A percentile compares a stretch with the other conserved stretches of the same genome.
phyloP scores from a whole-genome alignment of 2,888 invertebrate species.

The Cheilosia pagana region DNA sequence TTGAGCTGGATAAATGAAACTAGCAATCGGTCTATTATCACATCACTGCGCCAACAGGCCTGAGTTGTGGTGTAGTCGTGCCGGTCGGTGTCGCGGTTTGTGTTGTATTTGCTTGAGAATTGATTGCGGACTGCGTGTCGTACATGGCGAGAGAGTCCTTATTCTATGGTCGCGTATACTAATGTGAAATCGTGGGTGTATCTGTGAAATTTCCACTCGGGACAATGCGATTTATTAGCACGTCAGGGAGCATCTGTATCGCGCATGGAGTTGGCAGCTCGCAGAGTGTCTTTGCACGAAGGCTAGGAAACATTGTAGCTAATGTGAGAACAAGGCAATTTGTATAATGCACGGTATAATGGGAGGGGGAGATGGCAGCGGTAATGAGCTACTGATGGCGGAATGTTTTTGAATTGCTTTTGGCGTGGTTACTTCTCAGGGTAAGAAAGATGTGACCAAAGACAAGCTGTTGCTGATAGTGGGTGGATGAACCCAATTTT shows the following conservation, averaged over 20 bases:
- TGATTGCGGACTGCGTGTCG: slow-evolving; percentile 1
- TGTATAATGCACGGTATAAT: background rate
- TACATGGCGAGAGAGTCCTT: background rate
- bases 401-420: no score
- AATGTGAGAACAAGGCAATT: slow-evolving; percentile 36
- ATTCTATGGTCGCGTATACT: slow-evolving; percentile 3
- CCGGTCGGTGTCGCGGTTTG: slow-evolving; percentile 19
- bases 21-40: slow-evolving; percentile 67
- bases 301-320: slow-evolving; percentile 9
- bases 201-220: slow-evolving; percentile 52
- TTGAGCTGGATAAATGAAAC: slow-evolving; percentile 62
- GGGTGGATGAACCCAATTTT: no score
- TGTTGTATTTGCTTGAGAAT: slow-evolving; percentile 13
- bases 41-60: slow-evolving; percentile 69
- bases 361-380: background rate
- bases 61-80: slow-evolving; percentile 25
- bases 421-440: no score
- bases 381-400: slow-evolving; percentile 11
- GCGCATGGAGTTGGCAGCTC: slow-evolving; percentile 40
- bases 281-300: no score
- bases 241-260: slow-evolving; percentile 57
- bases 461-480: no score
- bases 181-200: slow-evolving; percentile 71
- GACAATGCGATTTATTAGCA: slow-evolving; percentile 58
- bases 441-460: no score